These are phyloP conservation scores for Zenarchopterus dispar DNA, from an alignment of 2,797 vertebrate species.

Conservation along the genomic window DNA sequence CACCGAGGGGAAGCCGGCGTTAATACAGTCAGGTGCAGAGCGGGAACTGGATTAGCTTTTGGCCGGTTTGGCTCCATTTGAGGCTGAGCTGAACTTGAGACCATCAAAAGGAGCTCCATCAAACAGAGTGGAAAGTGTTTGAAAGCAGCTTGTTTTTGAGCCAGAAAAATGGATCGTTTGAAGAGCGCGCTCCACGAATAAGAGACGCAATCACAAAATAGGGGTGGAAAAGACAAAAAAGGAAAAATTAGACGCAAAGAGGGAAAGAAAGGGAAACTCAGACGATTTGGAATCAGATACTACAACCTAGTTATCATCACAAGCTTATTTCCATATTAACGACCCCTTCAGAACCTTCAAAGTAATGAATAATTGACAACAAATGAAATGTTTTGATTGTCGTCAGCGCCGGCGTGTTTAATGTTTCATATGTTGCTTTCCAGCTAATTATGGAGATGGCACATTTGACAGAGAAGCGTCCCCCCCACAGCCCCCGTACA, in stretches of 20 bases:
- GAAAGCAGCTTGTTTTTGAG: conserved; percentile 48
- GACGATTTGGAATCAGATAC: conserved; percentile 90
- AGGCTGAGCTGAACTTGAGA: conserved; percentile 28
- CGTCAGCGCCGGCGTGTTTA: conserved; percentile 91
- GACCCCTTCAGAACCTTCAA: conserved; percentile 97
- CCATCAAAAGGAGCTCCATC: conserved; percentile 58
- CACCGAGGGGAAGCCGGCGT: conserved; percentile 3
- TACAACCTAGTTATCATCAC: conserved; percentile 95
- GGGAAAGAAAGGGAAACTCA: conserved; percentile 23
- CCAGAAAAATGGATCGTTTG: conserved; percentile 53
- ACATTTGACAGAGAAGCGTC: conserved; percentile 90
- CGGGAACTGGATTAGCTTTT: conserved; percentile 25
- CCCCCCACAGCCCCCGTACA: conserved; percentile 34
- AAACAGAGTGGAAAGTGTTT: conserved; percentile 52
- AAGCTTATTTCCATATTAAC: conserved; percentile 98
- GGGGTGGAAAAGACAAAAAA: conserved; percentile 29
- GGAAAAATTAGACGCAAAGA: conserved; percentile 42
- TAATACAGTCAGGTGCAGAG: conserved; percentile 31
- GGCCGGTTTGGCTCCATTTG: conserved; percentile 34
- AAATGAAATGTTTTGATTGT: conserved; percentile 99
- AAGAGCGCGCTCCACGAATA: conserved; percentile 63
- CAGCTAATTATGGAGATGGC: conserved; percentile 95
- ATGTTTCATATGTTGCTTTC: conserved; percentile 96
- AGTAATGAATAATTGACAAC: conserved; percentile 99
- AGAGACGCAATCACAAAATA: conserved; percentile 42